phyloP scores from a whole-genome alignment of 92 coral and sea anemone species.

The Scolanthus callimorphus region DNA sequence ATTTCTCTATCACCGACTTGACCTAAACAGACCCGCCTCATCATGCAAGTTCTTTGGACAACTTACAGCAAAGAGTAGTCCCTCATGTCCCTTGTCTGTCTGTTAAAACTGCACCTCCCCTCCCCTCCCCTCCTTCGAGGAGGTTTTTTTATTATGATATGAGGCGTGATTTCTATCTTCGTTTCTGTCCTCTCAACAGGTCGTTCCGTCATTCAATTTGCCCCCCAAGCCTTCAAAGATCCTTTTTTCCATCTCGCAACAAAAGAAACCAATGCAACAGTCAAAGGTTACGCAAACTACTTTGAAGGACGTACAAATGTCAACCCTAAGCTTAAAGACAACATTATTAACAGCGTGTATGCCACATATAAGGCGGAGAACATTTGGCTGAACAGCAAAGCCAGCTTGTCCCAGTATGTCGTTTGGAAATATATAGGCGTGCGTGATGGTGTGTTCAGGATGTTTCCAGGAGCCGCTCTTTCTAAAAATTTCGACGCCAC shows the following conservation, averaged over 20 bases:
- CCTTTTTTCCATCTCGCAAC: constrained; percentile 35
- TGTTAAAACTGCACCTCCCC: too few relatives aligned
- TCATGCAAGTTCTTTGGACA: too few relatives aligned
- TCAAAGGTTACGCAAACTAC: constrained; percentile 10
- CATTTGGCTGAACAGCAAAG: constrained; percentile 40
- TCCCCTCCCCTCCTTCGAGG: too few relatives aligned
- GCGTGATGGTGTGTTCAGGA: constrained; percentile 41
- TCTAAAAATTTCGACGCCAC: too few relatives aligned
- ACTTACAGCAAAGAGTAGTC: too few relatives aligned
- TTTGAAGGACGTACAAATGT: constrained; percentile 1
- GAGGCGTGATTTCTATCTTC: too few relatives aligned
- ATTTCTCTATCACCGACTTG: too few relatives aligned
- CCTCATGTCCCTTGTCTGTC: too few relatives aligned
- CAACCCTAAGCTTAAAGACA: constrained; percentile 32
- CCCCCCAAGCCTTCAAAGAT: constrained; percentile 25
- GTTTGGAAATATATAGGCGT: constrained; percentile 49
- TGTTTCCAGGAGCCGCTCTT: constrained; percentile 33
- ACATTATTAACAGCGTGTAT: constrained; percentile 34
- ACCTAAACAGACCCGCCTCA: too few relatives aligned
- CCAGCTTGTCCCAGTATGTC: constrained; percentile 16
- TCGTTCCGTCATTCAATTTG: constrained; percentile 30
- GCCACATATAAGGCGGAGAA: constrained; percentile 34
- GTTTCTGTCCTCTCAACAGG: too few relatives aligned
- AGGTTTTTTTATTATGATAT: too few relatives aligned
- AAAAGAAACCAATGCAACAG: constrained; percentile 15